Evolutionary conservation across 2,888 invertebrate species (phyloP).

Genomic region (Asteroscopus sphinx): DNA sequence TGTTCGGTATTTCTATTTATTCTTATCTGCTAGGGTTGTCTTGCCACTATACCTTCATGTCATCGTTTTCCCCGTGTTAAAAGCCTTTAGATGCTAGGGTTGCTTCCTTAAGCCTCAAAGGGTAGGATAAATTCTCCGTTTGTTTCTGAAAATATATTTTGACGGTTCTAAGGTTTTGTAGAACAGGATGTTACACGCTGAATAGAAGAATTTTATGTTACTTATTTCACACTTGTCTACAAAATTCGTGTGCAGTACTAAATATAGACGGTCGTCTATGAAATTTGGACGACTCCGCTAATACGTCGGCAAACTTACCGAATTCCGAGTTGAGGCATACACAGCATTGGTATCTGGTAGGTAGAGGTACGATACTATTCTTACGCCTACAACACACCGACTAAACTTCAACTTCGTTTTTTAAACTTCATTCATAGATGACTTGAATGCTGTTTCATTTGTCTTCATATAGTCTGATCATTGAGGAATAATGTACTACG

Average conservation of each 20-base stretch:
- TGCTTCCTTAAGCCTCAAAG: too few relatives aligned
- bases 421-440: constrained; percentile 21
- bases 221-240: constrained; percentile 23
- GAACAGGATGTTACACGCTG: not conserved
- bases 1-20: too few relatives aligned
- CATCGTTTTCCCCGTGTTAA: too few relatives aligned
- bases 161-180: not conserved
- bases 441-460: constrained; percentile 12
- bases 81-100: too few relatives aligned
- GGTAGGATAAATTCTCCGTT: too few relatives aligned
- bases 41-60: too few relatives aligned
- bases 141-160: not conserved
- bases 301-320: constrained; percentile 45
- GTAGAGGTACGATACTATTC: constrained; percentile 23
- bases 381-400: constrained; percentile 23
- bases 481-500: too few relatives aligned
- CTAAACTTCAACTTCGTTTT: constrained; percentile 20
- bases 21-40: too few relatives aligned
- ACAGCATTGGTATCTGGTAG: too few relatives aligned
- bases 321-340: constrained; percentile 6
- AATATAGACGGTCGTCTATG: constrained; percentile 32
- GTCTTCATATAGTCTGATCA: not conserved
- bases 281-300: constrained; percentile 50
- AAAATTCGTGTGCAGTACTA: constrained; percentile 30
- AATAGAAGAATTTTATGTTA: constrained; percentile 2